Evolutionary conservation across 2,113 vertebrate genomes (phyloP).

Genomic region (Cryptotis parvus): DNA sequence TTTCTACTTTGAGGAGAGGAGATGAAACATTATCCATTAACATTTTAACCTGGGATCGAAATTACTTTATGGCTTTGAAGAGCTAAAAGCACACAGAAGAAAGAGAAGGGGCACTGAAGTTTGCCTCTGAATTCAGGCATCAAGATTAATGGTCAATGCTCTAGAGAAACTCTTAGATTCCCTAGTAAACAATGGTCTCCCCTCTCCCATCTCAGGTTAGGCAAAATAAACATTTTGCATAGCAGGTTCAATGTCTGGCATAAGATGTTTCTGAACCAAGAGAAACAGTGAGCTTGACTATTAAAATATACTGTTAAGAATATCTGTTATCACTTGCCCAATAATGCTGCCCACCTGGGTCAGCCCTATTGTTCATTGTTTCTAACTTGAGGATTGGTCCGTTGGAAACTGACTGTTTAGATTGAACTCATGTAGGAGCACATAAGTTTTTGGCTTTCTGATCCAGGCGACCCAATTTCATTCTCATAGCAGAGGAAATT

Average conservation of each 20-base stretch:
- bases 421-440: background rate
- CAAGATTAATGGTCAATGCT: background rate
- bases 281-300: background rate
- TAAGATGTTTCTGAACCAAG: background rate
- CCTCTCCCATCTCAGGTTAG: background rate
- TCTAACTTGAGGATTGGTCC: fast-evolving
- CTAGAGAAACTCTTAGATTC: background rate
- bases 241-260: fast-evolving
- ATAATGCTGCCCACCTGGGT: fast-evolving
- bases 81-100: background rate
- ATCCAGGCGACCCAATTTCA: background rate
- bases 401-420: background rate
- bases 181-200: background rate
- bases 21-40: background rate
- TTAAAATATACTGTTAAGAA: background rate
- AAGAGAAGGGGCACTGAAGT: background rate
- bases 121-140: background rate
- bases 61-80: background rate
- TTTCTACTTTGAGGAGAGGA: background rate
- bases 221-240: background rate
- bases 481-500: background rate
- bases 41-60: background rate
- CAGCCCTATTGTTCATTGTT: too few relatives aligned
- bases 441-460: background rate
- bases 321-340: background rate